phyloP scores from a whole-genome alignment of 2,113 vertebrate genomes.

The Pipa parva region DNA sequence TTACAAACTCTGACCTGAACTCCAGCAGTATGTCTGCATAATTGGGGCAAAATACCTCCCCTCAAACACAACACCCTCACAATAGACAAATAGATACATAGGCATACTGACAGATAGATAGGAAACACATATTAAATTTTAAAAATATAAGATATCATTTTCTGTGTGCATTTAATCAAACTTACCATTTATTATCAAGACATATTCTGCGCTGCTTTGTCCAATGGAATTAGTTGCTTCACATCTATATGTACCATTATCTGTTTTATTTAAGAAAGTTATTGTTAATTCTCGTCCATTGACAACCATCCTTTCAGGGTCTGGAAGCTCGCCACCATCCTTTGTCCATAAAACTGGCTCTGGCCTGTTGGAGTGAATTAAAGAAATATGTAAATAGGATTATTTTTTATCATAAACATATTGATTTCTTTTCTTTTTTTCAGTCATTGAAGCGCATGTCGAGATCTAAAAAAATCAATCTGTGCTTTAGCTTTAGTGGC shows the following conservation, averaged over 20 bases:
- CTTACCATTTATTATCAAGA: constrained; percentile 96
- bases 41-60: no score
- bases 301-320: constrained; percentile 90
- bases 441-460: no score
- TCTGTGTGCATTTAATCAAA: constrained; percentile 37
- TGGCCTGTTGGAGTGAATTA: no score
- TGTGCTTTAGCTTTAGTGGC: no score
- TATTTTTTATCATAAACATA: no score
- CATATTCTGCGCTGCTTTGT: constrained; percentile 87
- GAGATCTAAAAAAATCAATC: no score
- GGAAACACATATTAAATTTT: neutral
- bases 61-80: no score
- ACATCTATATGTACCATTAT: constrained; percentile 96
- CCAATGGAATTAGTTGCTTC: constrained; percentile 94
- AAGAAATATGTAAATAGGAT: no score
- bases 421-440: no score
- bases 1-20: no score
- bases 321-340: constrained; percentile 89
- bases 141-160: neutral
- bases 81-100: neutral
- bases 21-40: no score
- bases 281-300: constrained; percentile 91
- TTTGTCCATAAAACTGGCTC: constrained; percentile 96
- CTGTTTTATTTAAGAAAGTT: constrained; percentile 94
- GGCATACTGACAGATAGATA: neutral